Conservation (phyloP, 2,113 vertebrate genomes). For the Anhinga anhinga region DNA sequence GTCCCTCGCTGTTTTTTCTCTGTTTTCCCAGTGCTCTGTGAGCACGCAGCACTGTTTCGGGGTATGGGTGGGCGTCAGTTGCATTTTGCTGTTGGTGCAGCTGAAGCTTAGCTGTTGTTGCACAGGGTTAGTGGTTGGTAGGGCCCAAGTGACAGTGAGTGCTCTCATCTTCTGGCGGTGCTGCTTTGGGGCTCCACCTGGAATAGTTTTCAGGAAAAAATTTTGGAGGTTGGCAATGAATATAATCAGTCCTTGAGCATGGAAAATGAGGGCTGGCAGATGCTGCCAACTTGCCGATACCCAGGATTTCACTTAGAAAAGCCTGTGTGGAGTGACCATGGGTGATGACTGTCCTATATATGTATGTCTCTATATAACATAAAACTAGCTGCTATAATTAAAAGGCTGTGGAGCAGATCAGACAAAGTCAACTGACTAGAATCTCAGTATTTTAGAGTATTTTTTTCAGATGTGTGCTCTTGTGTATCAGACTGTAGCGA, state of each 20-base stretch:
- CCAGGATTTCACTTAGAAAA: background rate
- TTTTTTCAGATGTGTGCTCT: background rate
- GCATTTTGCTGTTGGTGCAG: background rate
- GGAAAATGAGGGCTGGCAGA: background rate
- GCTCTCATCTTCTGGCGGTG: fast-evolving
- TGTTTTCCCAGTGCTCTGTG: background rate
- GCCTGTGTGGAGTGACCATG: background rate
- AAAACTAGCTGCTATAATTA: background rate
- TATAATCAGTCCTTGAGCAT: background rate
- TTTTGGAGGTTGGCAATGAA: background rate
- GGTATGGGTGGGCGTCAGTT: background rate
- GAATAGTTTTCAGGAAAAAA: background rate
- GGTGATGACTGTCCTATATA: background rate
- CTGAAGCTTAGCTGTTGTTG: background rate
- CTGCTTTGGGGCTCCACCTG: background rate
- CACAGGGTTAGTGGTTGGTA: background rate
- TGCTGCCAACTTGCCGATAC: background rate
- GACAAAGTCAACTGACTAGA: background rate
- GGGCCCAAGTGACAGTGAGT: background rate
- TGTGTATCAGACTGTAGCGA: background rate
- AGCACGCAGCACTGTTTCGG: background rate
- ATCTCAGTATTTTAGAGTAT: background rate
- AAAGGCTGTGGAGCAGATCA: background rate
- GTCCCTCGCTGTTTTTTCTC: background rate
- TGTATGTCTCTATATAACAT: background rate